phyloP scores from a whole-genome alignment of 2,113 vertebrate genomes.

The Colossoma macropomum region DNA sequence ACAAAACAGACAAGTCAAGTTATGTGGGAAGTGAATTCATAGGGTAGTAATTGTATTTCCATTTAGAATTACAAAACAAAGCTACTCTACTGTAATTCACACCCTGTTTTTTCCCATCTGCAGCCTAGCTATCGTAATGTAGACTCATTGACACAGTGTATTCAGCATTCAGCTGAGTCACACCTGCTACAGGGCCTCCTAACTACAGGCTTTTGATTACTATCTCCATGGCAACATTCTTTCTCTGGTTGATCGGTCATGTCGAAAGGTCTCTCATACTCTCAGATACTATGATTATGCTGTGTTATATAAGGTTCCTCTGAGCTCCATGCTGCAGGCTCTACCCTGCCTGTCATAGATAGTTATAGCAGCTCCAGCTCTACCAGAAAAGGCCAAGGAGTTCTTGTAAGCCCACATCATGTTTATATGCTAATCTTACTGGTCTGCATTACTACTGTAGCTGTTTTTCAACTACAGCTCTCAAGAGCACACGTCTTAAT shows the following conservation, averaged over 20 bases:
- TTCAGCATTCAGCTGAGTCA: conserved; percentile 8
- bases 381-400: not conserved
- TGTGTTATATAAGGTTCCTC: not conserved
- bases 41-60: too few species aligned
- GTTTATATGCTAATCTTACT: not conserved
- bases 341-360: not conserved
- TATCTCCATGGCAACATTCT: conserved; percentile 12
- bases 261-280: not conserved
- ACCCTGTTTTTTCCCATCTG: not conserved
- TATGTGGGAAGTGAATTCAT: too few species aligned
- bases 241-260: conserved; percentile 1
- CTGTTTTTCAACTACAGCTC: not conserved
- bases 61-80: too few species aligned
- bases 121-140: not conserved
- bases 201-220: not conserved
- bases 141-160: not conserved
- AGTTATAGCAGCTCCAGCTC: not conserved
- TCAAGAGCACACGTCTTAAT: conserved; percentile 10
- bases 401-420: not conserved
- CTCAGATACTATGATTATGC: not conserved
- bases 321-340: not conserved
- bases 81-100: too few species aligned
- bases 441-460: not conserved
- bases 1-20: too few species aligned
- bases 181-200: not conserved